Conservation (phyloP, 2,888 invertebrate species). For the Congeria kusceri region DNA sequence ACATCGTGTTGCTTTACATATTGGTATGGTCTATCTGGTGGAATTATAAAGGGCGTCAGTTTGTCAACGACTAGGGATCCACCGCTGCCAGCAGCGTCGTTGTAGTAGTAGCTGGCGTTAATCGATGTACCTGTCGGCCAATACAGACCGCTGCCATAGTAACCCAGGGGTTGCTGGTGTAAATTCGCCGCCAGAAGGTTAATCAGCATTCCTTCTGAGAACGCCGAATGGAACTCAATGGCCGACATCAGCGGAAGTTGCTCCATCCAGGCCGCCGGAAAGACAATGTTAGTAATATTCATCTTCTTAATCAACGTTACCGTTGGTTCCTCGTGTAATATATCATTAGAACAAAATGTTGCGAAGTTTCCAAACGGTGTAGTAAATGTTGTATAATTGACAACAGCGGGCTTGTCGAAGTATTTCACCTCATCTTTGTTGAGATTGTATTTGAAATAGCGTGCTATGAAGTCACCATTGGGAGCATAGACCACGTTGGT, state of each 20-base stretch:
- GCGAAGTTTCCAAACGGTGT: slow-evolving; percentile 86
- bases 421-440: slow-evolving; percentile 86
- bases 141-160: slow-evolving; percentile 91
- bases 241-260: slow-evolving; percentile 88
- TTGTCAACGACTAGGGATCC: slow-evolving; percentile 61
- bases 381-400: slow-evolving; percentile 69
- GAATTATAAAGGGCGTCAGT: slow-evolving; percentile 23
- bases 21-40: too few species aligned
- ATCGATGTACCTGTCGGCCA: slow-evolving; percentile 85
- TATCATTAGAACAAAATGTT: slow-evolving; percentile 93
- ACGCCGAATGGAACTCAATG: slow-evolving; percentile 88
- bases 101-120: slow-evolving; percentile 59
- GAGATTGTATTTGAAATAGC: slow-evolving; percentile 85
- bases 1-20: too few species aligned
- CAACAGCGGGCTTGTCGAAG: slow-evolving; percentile 83
- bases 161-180: slow-evolving; percentile 87
- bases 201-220: slow-evolving; percentile 89
- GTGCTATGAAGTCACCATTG: slow-evolving; percentile 6
- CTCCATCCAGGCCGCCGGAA: slow-evolving; percentile 93
- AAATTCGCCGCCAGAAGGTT: slow-evolving; percentile 91
- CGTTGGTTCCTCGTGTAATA: slow-evolving; percentile 90
- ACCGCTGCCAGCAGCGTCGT: slow-evolving; percentile 23
- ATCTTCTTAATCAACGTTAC: slow-evolving; percentile 87
- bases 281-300: slow-evolving; percentile 77
- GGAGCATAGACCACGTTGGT: slow-evolving; percentile 88